phyloP scores from a whole-genome alignment of 1,140 invertebrate genomes.

The Oscheius sp. region DNA sequence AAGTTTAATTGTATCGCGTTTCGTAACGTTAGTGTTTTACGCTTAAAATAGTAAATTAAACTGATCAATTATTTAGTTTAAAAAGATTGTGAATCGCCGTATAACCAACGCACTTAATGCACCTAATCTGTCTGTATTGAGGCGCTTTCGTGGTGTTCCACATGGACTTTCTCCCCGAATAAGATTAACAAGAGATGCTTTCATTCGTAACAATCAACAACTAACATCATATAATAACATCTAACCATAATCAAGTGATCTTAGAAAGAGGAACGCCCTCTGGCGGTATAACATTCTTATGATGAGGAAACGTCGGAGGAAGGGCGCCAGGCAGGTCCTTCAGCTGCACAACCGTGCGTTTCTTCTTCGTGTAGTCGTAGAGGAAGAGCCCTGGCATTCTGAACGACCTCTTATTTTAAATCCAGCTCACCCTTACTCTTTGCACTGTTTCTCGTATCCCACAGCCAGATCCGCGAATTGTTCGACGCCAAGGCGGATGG shows the following conservation, averaged over 20 bases:
- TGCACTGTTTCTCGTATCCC: conserved; percentile 69
- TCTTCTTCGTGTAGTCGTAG: conserved; percentile 40
- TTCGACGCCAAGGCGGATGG: conserved; percentile 73
- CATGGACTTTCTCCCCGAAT: background rate
- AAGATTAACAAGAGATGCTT: background rate
- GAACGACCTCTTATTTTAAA: background rate
- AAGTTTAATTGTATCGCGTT: too few species aligned
- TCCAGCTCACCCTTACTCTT: conserved; percentile 31
- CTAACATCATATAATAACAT: background rate
- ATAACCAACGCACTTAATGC: too few species aligned
- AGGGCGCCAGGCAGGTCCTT: conserved; percentile 39
- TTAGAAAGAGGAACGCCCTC: conserved; percentile 27
- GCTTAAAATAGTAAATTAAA: too few species aligned
- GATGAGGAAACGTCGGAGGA: conserved; percentile 35
- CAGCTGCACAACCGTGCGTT: conserved; percentile 38
- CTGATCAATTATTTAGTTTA: too few species aligned
- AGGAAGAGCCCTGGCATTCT: conserved; percentile 52
- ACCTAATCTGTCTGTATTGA: too few species aligned
- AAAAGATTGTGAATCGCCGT: too few species aligned
- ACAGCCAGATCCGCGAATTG: conserved; percentile 76
- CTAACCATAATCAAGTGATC: background rate
- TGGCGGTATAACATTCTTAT: conserved; percentile 21
- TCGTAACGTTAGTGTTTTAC: too few species aligned
- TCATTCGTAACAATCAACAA: background rate
- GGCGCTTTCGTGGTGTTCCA: too few species aligned